Conservation (phyloP, 2,797 vertebrate genomes). For the Avahi laniger region DNA sequence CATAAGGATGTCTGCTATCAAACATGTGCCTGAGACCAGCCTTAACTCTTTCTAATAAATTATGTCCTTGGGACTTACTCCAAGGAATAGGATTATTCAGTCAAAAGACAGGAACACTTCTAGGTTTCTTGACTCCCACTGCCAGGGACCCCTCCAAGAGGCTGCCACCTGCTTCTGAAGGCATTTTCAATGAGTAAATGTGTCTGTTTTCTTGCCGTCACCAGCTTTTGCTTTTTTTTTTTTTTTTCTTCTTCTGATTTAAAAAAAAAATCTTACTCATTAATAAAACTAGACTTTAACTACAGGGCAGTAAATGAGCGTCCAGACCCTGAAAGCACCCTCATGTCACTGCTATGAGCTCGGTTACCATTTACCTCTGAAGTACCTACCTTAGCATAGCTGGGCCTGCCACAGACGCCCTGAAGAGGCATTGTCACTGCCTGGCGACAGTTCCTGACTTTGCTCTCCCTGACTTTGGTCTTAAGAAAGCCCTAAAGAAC, state of each 20-base stretch:
- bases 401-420: neutral
- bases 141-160: fast-evolving
- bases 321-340: neutral
- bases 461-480: neutral
- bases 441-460: neutral
- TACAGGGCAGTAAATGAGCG: neutral
- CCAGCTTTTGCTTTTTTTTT: too few species aligned
- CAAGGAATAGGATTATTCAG: neutral
- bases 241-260: neutral
- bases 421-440: too few species aligned
- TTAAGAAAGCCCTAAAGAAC: neutral
- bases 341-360: neutral
- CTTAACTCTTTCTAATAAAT: neutral
- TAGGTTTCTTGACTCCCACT: neutral
- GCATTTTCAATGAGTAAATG: neutral
- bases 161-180: neutral
- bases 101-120: neutral
- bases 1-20: neutral
- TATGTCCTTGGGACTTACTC: neutral
- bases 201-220: neutral
- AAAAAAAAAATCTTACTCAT: neutral
- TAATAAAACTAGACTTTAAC: neutral
- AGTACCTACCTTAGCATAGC: neutral
- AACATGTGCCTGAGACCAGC: neutral
- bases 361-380: neutral